Evolutionary conservation across 2,888 invertebrate species (phyloP), one percentile per base, ranked within the genome.

Genomic region (Meiosimyza decipiens): DNA sequence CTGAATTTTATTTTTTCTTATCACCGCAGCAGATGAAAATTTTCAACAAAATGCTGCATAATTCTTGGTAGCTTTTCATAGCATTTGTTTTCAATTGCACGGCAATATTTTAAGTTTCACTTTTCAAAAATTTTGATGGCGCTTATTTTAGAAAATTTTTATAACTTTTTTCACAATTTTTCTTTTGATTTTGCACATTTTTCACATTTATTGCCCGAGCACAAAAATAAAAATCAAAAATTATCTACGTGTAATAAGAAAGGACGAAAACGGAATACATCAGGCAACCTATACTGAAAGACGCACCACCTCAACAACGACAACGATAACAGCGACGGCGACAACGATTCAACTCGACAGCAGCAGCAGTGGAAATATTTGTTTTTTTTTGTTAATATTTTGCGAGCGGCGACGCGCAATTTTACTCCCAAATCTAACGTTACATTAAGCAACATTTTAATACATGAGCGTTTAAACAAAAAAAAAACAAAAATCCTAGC

Each of bases 201-300:
- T 18, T 55, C 55, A 55, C 55, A 18, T 55, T n/a, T 16, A 11
- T 59, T 52, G 65, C 51, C 59, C 65, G 65, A 65, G 65, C 64
- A 57, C 16, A 50, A 65, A 65, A 59, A 59, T 13, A 28, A 71
- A 71, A 65, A 57, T 49, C 59, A 65, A 74, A 71, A 71, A 69
- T 71, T 72, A 77, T 77, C 78, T 79, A 79, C 80, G 78, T 78
- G 77, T 77, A 70, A 76, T 79, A 78, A 78, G 78, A 77, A 81
- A 79, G 80, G 80, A 79, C 80, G 78, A 79, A 77, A 78, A 77
- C 77, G 78, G 78, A 80, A 81, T 79, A 79, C 78, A 78, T 76
- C 77, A 75, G 75, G 75, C 74, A 76, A 75, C 77, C 73, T 76
- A 77, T 77, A 78, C 77, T 78, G 79, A 79, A 77, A 78, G 79